These are phyloP conservation scores for Xenus cinereus DNA, from an alignment of 2,113 vertebrate genomes.

Conservation along the genomic window DNA sequence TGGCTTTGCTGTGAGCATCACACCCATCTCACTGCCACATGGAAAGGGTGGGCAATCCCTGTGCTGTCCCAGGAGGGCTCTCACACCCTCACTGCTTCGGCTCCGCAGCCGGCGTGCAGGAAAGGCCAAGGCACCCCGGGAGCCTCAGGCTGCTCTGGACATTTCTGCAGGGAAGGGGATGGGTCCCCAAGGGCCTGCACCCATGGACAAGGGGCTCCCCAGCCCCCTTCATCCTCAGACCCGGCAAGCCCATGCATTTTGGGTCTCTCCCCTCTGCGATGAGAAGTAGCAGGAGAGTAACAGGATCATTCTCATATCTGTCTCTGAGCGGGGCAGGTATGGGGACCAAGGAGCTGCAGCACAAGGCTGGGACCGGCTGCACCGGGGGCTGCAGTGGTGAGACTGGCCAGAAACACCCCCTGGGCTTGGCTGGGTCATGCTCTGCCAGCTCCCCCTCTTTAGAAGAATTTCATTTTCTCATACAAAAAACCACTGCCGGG, in stretches of 20 bases:
- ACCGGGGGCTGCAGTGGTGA: accelerated
- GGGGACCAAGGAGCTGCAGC: not conserved
- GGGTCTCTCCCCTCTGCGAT: not conserved
- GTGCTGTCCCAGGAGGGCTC: not conserved
- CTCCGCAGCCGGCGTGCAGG: accelerated
- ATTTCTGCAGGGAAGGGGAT: not conserved
- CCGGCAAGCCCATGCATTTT: accelerated
- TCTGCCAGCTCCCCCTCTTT: not conserved
- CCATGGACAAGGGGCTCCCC: not conserved
- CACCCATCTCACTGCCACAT: accelerated
- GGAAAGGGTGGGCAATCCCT: not conserved
- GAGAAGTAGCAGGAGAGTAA: accelerated
- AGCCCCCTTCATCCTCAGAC: not conserved
- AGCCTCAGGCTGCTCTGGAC: not conserved
- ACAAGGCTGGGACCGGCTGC: not conserved
- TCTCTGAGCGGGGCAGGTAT: accelerated
- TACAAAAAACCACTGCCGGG: not conserved
- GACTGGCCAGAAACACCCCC: not conserved
- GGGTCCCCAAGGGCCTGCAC: not conserved
- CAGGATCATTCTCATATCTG: accelerated
- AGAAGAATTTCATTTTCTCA: not conserved
- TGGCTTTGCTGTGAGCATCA: not conserved
- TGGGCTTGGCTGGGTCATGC: accelerated
- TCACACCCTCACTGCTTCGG: not conserved
- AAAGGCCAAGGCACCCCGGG: not conserved